Evolutionary conservation across 2,113 vertebrate genomes (phyloP), one percentile per base, ranked within the genome.

Genomic region (Rhinoderma darwinii): DNA sequence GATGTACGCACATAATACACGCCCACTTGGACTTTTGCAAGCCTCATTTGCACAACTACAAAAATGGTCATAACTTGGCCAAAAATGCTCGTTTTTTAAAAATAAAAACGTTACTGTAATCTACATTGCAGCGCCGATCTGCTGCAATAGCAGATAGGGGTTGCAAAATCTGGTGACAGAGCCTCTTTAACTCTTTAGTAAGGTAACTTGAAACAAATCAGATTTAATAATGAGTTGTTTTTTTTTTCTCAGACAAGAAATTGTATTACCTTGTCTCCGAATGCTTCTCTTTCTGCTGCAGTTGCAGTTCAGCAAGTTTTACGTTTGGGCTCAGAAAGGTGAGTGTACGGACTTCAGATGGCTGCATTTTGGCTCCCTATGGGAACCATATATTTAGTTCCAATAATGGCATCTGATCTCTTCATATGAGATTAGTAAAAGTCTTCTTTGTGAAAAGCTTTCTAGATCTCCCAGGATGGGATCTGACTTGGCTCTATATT

Each of bases 171-270:
- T n/a, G n/a, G n/a, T n/a, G n/a, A n/a, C n/a, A n/a, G n/a, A n/a
- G n/a, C 10, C 10, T 7, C 5, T 4, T 56, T 25, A 56, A 56
- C 22, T 4, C 3, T 6, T 18, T 30, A 12, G 9, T 39, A 4
- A 18, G 39, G 25, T 74, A 74, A n/a, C 12, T n/a, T 74, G 18
- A 74, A 39, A 25, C 7, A 37, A 20, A 70, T 37, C 0, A 8
- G 15, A n/a, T n/a, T 68, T 68, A 0, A 10, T 32, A 39, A 22
- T 59, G n/a, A 25, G 32, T 66, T 56, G 25, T 43, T 43, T 10
- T 75, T 41, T 30, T 87, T 0, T 91, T 89, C 88, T 87, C 89
- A 99, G 98, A 91, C 96, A 77, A 89, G 92, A 91, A 96, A 89
- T 35, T 96, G 96, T 70, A 84, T 96, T 73, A 91, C 91, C 12